Evolutionary conservation across 1,140 invertebrate genomes (phyloP), one percentile per base, ranked within the genome.

Genomic region (Steinernema feltiae): DNA sequence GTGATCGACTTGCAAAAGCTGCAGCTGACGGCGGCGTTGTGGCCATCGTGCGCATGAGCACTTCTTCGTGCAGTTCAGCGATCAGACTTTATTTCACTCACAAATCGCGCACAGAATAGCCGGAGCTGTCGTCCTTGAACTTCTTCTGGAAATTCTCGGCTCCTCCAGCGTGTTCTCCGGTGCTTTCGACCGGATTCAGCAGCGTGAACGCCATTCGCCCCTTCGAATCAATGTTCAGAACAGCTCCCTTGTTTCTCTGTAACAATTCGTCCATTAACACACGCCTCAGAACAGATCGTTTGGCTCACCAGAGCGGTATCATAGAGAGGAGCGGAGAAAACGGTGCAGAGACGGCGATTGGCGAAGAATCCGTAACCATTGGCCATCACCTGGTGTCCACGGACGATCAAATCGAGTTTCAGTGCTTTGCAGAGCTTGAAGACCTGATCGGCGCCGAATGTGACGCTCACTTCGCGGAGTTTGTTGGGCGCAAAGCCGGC

Each of bases 281-380:
- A 41, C 35, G 35, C 35, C 18, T n/a, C n/a, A n/a, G n/a, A n/a
- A n/a, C n/a, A n/a, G n/a, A 63, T 63, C 24, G 24, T 15, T 63
- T n/a, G 24, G 24, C 53, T 63, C 24, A 63, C 53, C 53, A 63
- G 53, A n/a, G 24, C 24, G 2, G 53, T 63, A 27, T 63, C 53
- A 21, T 63, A 63, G 7, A 63, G 7, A 3, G 53, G 53, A 7
- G 80, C 80, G 29, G 80, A 81, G 70, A 81, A 81, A 29, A 81
- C 70, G 32, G 80, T 81, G 24, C 81, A 48, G 1, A 81, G 73
- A 1, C 69, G 24, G 12, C 74, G 35, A 32, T 75, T 70, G 30
- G 72, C 73, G 85, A 90, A 90, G 81, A 90, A 89, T 77, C 89
- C 88, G 82, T 90, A 90, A 18, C 89, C 89, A 86, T 89, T 89